Evolutionary conservation across 1,140 invertebrate genomes (phyloP).

Genomic region (Ostrea denselamellosa): DNA sequence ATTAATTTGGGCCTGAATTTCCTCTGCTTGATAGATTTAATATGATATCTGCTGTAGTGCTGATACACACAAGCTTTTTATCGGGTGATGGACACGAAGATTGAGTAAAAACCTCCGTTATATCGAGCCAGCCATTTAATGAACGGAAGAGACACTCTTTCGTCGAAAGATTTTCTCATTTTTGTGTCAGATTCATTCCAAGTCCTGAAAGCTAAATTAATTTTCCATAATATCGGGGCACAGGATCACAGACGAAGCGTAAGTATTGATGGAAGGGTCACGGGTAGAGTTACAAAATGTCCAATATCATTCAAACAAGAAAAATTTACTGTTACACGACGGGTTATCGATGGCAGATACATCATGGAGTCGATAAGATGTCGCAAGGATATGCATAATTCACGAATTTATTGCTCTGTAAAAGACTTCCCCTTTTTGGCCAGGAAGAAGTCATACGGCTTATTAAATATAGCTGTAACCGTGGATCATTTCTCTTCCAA

Average conservation of each 20-base stretch:
- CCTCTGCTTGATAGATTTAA: slow-evolving; percentile 29
- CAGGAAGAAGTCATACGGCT: slow-evolving; percentile 7
- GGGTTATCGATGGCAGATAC: slow-evolving; percentile 30
- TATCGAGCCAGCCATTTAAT: slow-evolving; percentile 32
- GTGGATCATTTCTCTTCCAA: slow-evolving; percentile 37
- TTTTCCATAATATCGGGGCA: slow-evolving; percentile 47
- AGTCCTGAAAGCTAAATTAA: slow-evolving; percentile 45
- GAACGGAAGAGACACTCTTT: slow-evolving; percentile 41
- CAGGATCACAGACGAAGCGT: slow-evolving; percentile 11
- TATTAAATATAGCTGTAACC: slow-evolving; percentile 43
- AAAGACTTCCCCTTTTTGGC: slow-evolving; percentile 8
- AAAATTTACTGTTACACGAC: slow-evolving; percentile 33
- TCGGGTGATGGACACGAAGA: background rate
- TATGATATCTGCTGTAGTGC: background rate
- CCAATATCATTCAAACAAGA: slow-evolving; percentile 44
- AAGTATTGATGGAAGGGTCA: slow-evolving; percentile 35
- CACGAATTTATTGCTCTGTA: slow-evolving; percentile 32
- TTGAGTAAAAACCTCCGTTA: background rate
- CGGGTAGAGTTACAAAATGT: slow-evolving; percentile 27
- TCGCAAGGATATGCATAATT: slow-evolving; percentile 39
- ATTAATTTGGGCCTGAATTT: background rate
- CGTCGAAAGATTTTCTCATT: slow-evolving; percentile 43
- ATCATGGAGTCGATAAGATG: slow-evolving; percentile 27
- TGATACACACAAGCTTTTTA: background rate
- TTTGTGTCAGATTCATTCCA: slow-evolving; percentile 37